Evolutionary conservation across 2,113 vertebrate genomes (phyloP).

Genomic region (Hiodon alosoides): DNA sequence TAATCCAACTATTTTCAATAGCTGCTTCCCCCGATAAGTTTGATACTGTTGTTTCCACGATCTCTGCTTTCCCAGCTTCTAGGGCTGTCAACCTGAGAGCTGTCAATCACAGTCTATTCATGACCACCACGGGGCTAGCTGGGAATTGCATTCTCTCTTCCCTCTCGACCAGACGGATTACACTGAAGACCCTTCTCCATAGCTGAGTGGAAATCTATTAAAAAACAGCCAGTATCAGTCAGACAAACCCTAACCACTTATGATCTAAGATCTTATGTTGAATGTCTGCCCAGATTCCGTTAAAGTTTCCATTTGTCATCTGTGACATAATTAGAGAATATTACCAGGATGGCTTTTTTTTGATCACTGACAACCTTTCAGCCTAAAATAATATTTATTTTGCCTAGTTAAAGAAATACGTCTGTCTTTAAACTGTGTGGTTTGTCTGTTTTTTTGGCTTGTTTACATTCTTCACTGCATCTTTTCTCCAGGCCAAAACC

Average conservation of each 20-base stretch:
- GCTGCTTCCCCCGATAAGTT: slow-evolving; percentile 27
- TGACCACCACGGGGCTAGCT: slow-evolving; percentile 28
- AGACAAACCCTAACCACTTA: slow-evolving; percentile 25
- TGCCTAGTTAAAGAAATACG: background rate
- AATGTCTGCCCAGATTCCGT: slow-evolving; percentile 37
- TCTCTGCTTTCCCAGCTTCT: slow-evolving; percentile 31
- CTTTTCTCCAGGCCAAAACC: background rate
- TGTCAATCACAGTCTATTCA: slow-evolving; percentile 49
- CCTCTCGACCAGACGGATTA: slow-evolving; percentile 29
- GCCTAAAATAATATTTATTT: slow-evolving; percentile 6
- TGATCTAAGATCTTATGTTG: slow-evolving; percentile 40
- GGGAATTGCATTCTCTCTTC: slow-evolving; percentile 42
- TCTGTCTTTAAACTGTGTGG: background rate
- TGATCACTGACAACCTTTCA: background rate
- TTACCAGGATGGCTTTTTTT: background rate
- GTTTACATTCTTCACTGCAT: too few relatives aligned
- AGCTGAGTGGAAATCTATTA: slow-evolving; percentile 39
- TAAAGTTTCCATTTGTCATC: slow-evolving; percentile 21
- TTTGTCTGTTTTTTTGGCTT: background rate
- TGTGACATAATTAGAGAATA: slow-evolving; percentile 8
- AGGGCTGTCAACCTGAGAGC: slow-evolving; percentile 42
- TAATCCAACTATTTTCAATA: slow-evolving; percentile 27
- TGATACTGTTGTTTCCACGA: slow-evolving; percentile 34
- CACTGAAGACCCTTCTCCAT: slow-evolving; percentile 32
- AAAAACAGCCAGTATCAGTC: slow-evolving; percentile 35